phyloP scores from a whole-genome alignment of 2,113 vertebrate species.

The Ptilorrhoa leucosticta region DNA sequence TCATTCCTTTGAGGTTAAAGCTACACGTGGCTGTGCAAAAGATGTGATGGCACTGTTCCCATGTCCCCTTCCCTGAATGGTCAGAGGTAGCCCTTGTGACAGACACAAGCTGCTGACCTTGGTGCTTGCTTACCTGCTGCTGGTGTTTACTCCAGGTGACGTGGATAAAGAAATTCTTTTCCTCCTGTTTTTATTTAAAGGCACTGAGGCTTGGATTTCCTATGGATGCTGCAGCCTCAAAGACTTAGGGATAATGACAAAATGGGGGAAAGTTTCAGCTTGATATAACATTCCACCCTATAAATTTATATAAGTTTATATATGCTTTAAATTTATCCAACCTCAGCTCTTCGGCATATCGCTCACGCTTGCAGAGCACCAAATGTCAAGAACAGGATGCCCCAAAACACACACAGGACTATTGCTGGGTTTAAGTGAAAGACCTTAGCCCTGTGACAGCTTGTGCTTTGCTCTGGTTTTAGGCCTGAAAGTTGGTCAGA shows the following conservation, averaged over 20 bases:
- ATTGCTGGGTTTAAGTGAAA: background rate
- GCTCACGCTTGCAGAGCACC: accelerated
- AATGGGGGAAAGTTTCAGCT: background rate
- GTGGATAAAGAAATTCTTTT: background rate
- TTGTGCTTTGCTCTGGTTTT: background rate
- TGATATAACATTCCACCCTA: background rate
- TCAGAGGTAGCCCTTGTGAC: background rate
- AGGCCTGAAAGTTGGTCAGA: background rate
- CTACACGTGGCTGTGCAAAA: background rate
- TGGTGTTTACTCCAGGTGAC: background rate
- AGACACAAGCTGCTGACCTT: background rate
- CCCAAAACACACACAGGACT: background rate
- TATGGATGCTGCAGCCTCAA: background rate
- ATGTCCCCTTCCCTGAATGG: too few relatives aligned
- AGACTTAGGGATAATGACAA: background rate
- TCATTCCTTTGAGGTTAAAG: background rate
- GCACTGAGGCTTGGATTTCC: background rate
- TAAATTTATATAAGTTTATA: background rate
- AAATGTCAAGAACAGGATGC: background rate
- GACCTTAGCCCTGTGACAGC: background rate
- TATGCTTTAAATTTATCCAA: background rate
- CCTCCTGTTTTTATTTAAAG: background rate
- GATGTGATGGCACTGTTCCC: background rate
- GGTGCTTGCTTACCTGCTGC: background rate
- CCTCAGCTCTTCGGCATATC: background rate